A percentile compares a stretch with the other conserved stretches of the same genome.
phyloP scores from a whole-genome alignment of 1,140 invertebrate genomes.

The Melipona quadrifasciata region DNA sequence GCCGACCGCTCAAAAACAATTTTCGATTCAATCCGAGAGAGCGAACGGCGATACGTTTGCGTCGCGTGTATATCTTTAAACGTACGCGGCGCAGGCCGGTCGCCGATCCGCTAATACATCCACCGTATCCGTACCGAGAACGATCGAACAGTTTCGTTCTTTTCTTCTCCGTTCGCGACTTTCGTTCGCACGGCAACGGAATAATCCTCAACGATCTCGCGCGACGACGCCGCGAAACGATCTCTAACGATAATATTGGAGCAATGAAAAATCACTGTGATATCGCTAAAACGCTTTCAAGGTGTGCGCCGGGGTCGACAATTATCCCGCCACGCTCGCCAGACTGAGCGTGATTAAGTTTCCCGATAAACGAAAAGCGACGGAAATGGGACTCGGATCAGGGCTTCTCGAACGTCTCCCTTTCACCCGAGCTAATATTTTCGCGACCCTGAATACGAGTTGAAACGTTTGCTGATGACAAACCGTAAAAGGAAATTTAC shows the following conservation, averaged over 20 bases:
- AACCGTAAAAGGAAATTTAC: no score
- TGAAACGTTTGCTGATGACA: no score
- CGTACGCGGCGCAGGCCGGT: no score
- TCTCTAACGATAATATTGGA: constrained; percentile 82
- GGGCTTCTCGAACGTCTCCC: no score
- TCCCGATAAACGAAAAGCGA: constrained; percentile 39
- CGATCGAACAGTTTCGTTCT: no score
- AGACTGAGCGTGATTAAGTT: constrained; percentile 32
- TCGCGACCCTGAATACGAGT: no score
- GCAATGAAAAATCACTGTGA: constrained; percentile 82
- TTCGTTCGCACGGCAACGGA: no score
- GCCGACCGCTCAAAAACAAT: not conserved
- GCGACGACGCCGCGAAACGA: constrained; percentile 59
- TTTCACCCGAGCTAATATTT: no score
- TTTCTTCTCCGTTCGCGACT: not conserved
- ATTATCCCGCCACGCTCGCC: constrained; percentile 37
- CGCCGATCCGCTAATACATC: not conserved
- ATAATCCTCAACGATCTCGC: constrained; percentile 56
- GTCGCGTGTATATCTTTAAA: not conserved
- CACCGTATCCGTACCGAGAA: no score
- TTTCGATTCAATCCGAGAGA: not conserved
- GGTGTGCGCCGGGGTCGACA: constrained; percentile 76
- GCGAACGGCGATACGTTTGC: not conserved
- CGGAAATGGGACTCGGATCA: constrained; percentile 7
- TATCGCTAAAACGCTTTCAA: constrained; percentile 82